Base-by-base conservation (phyloP, 64 coral and sea anemone species). In the Porites lutea region DNA sequence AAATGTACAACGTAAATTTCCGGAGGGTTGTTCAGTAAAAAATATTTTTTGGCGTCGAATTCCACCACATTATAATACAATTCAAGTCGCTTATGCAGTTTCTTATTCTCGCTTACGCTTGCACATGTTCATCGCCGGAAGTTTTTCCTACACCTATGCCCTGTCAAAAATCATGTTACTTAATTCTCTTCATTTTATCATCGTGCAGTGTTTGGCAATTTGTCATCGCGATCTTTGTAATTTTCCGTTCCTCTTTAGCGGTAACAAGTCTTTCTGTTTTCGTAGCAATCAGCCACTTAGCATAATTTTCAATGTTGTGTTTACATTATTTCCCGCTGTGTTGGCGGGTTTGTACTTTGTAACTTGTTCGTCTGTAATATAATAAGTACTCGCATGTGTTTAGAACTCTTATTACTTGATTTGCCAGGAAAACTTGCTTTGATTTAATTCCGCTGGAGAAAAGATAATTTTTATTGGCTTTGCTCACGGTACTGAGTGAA, bases 191-290 rank as follows among this genome's bases (percentile, higher is more conserved):
- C 6, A 48, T 53, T 62, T 82, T n/a, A 12, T 58, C 50, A 12
- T 58, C 50, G n/a, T 8, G 76, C 47, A 55, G 22, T 48, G 64
- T 66, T 18, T 4, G 2, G 8, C 37, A 50, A 46, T n/a, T 16
- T 67, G 19, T 69, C 63, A 68, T 68, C 62, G 44, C 65, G 14
- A 44, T 19, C 19, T 48, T 44, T 76, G 14, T 80, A 5, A 48
- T 50, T 84, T 84, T 84, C 59, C 15, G 63, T 51, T 52, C 69
- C 60, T 68, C 27, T 65, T 83, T 65, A n/a, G 49, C 22, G 10
- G 45, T 16, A 5, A 62, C 27, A 65, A 82, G 18, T n/a, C 6
- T 64, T 16, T n/a, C n/a, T 60, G 47, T 21, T 15, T 21, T 49
- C 27, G 16, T 8, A 84, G 63, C 63, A 5, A 18, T 50, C 10